Conservation (phyloP, 2,797 vertebrate genomes). For the Helarctos malayanus region DNA sequence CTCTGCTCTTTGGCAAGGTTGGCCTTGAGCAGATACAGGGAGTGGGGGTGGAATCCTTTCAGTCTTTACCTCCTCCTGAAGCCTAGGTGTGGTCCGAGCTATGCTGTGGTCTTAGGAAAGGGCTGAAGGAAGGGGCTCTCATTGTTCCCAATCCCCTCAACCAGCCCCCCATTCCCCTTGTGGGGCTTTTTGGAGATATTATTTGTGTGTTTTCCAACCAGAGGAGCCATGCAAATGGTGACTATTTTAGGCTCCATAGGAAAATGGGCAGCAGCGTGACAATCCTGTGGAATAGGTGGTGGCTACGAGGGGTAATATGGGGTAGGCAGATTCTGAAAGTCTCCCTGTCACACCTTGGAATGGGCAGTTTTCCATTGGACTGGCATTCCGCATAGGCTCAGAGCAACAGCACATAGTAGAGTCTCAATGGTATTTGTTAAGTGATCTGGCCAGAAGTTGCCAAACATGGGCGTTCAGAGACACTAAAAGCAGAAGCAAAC, state of each 20-base stretch:
- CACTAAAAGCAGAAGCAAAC: neutral
- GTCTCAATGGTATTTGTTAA: neutral
- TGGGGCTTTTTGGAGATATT: neutral
- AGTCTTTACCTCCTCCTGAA: neutral
- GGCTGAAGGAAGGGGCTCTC: neutral
- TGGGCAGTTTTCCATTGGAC: neutral
- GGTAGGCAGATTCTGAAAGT: neutral
- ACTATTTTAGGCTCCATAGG: neutral
- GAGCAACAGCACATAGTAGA: neutral
- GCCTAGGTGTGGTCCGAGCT: neutral
- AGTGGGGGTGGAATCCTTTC: neutral
- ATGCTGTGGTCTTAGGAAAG: neutral
- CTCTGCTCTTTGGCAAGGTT: neutral
- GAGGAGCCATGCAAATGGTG: neutral
- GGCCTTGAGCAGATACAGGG: neutral
- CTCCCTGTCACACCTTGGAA: neutral
- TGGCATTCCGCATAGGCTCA: neutral
- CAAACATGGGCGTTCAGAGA: neutral
- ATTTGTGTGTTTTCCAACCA: neutral
- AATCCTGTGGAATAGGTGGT: too few relatives aligned
- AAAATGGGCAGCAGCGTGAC: neutral
- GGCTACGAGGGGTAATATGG: too few relatives aligned
- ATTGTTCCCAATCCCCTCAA: neutral
- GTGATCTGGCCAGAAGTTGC: too few relatives aligned
- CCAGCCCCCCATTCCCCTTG: neutral